Evolutionary conservation across 2,797 vertebrate species (phyloP), one percentile per base, ranked within the genome.

Genomic region (Poliocrania exsul): DNA sequence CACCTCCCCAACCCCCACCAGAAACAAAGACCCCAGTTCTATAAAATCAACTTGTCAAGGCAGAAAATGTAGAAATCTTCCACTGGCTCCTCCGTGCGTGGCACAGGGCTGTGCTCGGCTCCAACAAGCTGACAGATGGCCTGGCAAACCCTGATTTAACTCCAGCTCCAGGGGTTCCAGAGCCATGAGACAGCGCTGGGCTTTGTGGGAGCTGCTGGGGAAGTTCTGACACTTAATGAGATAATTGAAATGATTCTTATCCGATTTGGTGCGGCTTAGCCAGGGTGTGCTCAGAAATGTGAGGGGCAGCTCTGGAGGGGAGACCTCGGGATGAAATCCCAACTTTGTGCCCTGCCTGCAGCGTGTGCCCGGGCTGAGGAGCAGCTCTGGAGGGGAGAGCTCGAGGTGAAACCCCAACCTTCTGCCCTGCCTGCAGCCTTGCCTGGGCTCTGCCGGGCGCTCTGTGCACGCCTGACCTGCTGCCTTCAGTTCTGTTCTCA

Each of bases 51-150:
- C 58, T 51, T 58, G 29, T 28, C 31, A 19, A 72, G 31, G 81
- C 50, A 65, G 62, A 87, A 82, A 77, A 53, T 2, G 6, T 26
- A 47, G 81, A 74, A 33, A 51, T 31, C 65, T 33, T 86, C 29
- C n/a, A 3, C 5, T 37, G 60, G 62, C 42, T 49, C 19, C 38
- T 62, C 26, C 3, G 42, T 5, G 26, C 37, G 1, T 0, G 12
- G 78, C 61, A 57, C 64, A 71, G 0, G 7, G 60, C 62, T 61
- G 50, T 8, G 51, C 72, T 88, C 31, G 0, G 46, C 90, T 74
- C 67, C 69, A 94, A 47, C 18, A 33, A 35, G 64, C 78, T 72
- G 92, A 93, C 92, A 91, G 91, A 93, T 90, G 93, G 94, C 66
- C 79, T 46, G 21, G 66, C 6, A 6, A 81, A 82, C 84, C 67